Base-by-base conservation (phyloP, 2,888 invertebrate species). In the Ceraclea dissimilis region DNA sequence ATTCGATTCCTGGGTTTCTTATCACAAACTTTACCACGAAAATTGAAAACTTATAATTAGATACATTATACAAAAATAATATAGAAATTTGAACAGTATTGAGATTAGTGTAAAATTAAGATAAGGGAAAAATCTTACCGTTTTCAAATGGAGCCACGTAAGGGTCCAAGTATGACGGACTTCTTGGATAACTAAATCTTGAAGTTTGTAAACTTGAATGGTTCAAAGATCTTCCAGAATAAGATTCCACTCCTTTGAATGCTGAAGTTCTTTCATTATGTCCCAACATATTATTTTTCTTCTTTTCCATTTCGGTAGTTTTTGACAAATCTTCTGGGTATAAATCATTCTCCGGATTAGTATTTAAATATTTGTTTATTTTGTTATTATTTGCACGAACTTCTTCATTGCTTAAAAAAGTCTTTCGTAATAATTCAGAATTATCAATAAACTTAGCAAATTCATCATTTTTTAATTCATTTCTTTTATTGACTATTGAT, bases 111-210 rank as follows among this genome's bases (percentile, higher is more conserved):
- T n/a, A n/a, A n/a, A n/a, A n/a, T n/a, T n/a, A n/a, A n/a, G n/a
- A n/a, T n/a, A n/a, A n/a, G n/a, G n/a, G 11, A 5, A 18, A 18
- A 19, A 20, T 19, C 54, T 54, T 51, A 61, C 61, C 61, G 31
- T 46, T 57, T 6, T 47, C 50, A 17, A 52, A 58, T 31, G 54
- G 46, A 46, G 57, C 31, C 22, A 34, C 50, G 34, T 52, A 60
- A n/a, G 58, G 13, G 17, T 57, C 57, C 17, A 31, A 33, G 49
- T 52, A 54, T 18, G 53, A 54, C 21, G 53, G 5, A n/a, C 50
- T 31, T 16, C 47, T 34, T 19, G 54, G 49, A 21, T 16, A 31
- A 10, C 39, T 17, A 11, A 16, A 20, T 4, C 51, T 46, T 4
- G 46, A 19, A 4, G 19, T 11, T 46, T 2, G 10, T 8, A 4